These are phyloP conservation scores for Sardinella longiceps DNA, from an alignment of 2,797 vertebrate species.

Conservation along the genomic window DNA sequence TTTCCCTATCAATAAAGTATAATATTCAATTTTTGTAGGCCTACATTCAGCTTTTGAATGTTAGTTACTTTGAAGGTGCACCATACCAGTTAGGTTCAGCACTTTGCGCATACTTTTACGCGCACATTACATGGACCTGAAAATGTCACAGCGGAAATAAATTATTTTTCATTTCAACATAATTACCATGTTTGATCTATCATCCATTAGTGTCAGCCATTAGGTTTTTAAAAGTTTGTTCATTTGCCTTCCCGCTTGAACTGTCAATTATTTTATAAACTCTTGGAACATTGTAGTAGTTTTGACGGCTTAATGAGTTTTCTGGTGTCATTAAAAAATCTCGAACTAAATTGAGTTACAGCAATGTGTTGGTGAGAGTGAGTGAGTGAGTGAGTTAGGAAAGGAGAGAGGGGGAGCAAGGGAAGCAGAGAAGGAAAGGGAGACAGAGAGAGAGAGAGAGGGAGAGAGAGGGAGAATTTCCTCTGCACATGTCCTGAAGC, in stretches of 20 bases:
- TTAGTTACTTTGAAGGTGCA: too few species aligned
- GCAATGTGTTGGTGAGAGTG: not conserved
- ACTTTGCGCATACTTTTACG: not conserved
- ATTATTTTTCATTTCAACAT: too few species aligned
- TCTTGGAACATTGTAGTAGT: not conserved
- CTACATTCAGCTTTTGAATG: too few species aligned
- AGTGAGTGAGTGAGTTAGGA: not conserved
- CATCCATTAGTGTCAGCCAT: too few species aligned
- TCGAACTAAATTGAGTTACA: not conserved
- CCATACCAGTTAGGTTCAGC: too few species aligned
- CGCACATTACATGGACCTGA: too few species aligned
- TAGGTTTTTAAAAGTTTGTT: too few species aligned
- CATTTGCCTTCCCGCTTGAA: not conserved
- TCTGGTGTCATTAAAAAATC: not conserved
- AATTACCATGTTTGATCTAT: too few species aligned
- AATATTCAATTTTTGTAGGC: too few species aligned
- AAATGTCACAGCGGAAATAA: too few species aligned
- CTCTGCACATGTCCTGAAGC: not conserved
- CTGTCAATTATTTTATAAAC: not conserved
- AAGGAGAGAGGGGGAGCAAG: not conserved
- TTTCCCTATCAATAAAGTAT: too few species aligned
- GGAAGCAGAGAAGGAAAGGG: not conserved
- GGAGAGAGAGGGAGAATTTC: conserved; percentile 13
- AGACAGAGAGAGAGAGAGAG: not conserved
- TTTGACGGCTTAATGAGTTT: not conserved